Base-by-base conservation (phyloP, 2,888 invertebrate species). In the Meta bourneti region DNA sequence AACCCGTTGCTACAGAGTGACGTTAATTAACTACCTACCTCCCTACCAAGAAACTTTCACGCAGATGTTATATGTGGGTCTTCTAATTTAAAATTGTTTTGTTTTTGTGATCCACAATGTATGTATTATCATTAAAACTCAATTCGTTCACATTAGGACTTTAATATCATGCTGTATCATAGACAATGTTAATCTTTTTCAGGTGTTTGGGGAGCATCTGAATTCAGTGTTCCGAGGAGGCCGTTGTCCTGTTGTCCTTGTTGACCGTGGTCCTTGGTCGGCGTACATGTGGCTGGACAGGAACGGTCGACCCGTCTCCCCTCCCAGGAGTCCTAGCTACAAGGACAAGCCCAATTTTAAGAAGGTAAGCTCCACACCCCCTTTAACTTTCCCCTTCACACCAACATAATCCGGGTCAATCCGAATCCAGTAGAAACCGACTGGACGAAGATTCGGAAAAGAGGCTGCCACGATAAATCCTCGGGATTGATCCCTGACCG, bases 211-310 rank as follows among this genome's bases (percentile, higher is more conserved):
- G 6, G 72, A 16, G 19, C 51, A 82, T 20, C 19, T 75, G 9
- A 34, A 71, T n/a, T 82, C 82, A 13, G 13, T 75, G 19, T 20
- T 74, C 61, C 34, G 7, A n/a, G 54, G 16, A 52, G 52, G 72
- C 16, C 34, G 84, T 1, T 6, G 75, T 54, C 7, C 34, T 84
- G 9, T 1, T 34, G 34, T 34, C 34, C 1, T 34, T 34, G 34
- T 34, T 34, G 34, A 34, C n/a, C n/a, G n/a, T n/a, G n/a, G 19
- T 9, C 72, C 75, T 34, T 52, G 97, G 84, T 48, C 49, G 7
- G 54, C 48, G 11, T 98, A 98, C 95, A 97, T 98, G 91, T 98
- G 98, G 98, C 98, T 98, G 96, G 98, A 98, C 95, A 96, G 98
- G 90, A 97, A 97, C 94, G 98, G 98, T 6, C 96, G 98, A 93